Percentiles rank a stretch among this genome's conserved stretches.
phyloP scores from a whole-genome alignment of 2,113 vertebrate genomes.

The Myrmophylax atrothorax region DNA sequence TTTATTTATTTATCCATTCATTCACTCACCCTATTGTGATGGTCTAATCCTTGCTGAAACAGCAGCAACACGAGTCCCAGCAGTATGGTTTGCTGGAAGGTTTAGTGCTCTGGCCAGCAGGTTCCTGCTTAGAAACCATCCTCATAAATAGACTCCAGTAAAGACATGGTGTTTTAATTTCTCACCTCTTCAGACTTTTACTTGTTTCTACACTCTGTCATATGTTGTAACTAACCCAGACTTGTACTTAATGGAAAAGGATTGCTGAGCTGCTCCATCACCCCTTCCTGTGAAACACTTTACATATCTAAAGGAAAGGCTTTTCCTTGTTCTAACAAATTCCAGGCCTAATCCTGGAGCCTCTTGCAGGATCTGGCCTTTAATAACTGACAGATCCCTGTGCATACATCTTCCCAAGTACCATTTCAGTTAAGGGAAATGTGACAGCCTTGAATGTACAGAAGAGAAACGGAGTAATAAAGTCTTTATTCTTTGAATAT shows the following conservation, averaged over 20 bases:
- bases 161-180: conserved; percentile 26
- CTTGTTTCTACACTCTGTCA: background rate
- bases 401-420: background rate
- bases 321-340: conserved; percentile 1
- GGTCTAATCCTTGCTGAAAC: background rate
- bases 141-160: conserved; percentile 24
- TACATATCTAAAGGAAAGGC: background rate
- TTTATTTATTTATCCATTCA: background rate
- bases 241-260: background rate
- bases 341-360: background rate
- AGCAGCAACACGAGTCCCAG: background rate
- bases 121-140: conserved; percentile 1
- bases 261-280: background rate
- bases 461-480: background rate
- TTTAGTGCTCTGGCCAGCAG: background rate
- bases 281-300: background rate
- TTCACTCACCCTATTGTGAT: background rate
- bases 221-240: background rate
- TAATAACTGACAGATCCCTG: background rate
- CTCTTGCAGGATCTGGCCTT: background rate
- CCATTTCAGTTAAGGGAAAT: background rate
- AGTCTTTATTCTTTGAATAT: background rate
- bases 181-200: background rate
- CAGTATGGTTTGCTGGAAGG: background rate
- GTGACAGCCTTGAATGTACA: background rate